Evolutionary conservation across 1,140 invertebrate genomes (phyloP).

Genomic region (Matsumurasca onukii): DNA sequence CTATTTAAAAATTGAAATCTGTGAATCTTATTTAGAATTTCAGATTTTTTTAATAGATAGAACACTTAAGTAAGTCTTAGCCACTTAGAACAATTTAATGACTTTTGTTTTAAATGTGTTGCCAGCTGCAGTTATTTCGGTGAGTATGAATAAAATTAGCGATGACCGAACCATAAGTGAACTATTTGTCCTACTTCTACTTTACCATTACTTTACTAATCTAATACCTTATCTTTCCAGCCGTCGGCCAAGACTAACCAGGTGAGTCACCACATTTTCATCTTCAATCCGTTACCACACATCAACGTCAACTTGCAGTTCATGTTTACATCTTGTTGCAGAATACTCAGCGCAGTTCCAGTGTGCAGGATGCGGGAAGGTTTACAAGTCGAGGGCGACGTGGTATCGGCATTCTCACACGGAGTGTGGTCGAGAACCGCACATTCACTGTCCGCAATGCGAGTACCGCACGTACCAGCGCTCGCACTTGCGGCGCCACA

Average conservation of each 20-base stretch:
- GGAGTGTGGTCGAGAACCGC: conserved; percentile 49
- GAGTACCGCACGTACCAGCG: conserved; percentile 50
- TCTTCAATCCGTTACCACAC: neutral
- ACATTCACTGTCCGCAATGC: conserved; percentile 51
- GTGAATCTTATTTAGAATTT: neutral
- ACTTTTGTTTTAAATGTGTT: too few species aligned
- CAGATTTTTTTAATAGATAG: neutral
- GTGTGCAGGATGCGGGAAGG: conserved; percentile 17
- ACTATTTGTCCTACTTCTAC: too few species aligned
- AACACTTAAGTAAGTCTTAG: neutral
- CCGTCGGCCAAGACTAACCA: too few species aligned
- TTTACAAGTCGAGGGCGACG: conserved; percentile 34
- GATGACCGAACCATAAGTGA: too few species aligned
- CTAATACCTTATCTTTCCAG: too few species aligned
- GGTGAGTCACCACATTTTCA: too few species aligned
- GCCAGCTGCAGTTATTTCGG: too few species aligned
- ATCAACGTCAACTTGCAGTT: neutral
- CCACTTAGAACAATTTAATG: neutral
- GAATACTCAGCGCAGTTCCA: neutral
- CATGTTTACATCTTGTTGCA: neutral
- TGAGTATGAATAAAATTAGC: too few species aligned
- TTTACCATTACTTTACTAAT: too few species aligned
- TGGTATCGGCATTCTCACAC: conserved; percentile 38
- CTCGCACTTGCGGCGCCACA: conserved; percentile 10
- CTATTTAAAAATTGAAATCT: neutral